Evolutionary conservation across 2,113 vertebrate genomes (phyloP), one percentile per base, ranked within the genome.

Genomic region (Herpetotheres cachinnans): DNA sequence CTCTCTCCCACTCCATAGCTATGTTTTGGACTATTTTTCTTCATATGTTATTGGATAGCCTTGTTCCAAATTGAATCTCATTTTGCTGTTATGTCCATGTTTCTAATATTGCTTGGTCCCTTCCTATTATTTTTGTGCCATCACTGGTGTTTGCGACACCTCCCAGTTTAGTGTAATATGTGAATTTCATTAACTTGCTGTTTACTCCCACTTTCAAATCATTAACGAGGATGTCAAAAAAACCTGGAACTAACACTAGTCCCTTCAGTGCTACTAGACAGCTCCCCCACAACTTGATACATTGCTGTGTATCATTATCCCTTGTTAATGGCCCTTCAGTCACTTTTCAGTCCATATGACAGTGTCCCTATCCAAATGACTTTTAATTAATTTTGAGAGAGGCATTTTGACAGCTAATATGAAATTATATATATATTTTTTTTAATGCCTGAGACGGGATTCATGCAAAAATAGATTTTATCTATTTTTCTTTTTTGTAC

Each of bases 151-250:
- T 93, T 95, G 67, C 16, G 93, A 56, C 76, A 88, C 52, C 59
- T 93, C 46, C 49, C 42, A 78, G 10, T 95, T 96, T 84, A 81
- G 63, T 55, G 61, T 27, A 69, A 80, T 82, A 82, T 20, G 42
- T 82, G 86, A 61, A 92, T 80, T 93, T 73, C 73, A 92, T 97
- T 91, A 94, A 52, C 70, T 67, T 93, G 14, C 38, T 93, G 46
- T 93, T 97, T 95, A 88, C 74, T 96, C 67, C 52, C 42, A 55
- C 73, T 86, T 95, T 79, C 78, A 94, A 78, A 70, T 83, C 73
- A 63, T 72, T 93, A 96, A 95, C 81, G 79, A 79, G 70, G 36
- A 81, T 81, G 74, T 86, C 50, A 91, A 25, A 89, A 82, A 92
- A 74, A 3, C 12, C 54, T 76, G 59, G 24, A 93, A 65, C 49